A percentile compares a stretch with the other conserved stretches of the same genome.
These are phyloP conservation scores for Mesocricetus auratus DNA, from an alignment of 2,113 vertebrate species.

Conservation along the genomic window DNA sequence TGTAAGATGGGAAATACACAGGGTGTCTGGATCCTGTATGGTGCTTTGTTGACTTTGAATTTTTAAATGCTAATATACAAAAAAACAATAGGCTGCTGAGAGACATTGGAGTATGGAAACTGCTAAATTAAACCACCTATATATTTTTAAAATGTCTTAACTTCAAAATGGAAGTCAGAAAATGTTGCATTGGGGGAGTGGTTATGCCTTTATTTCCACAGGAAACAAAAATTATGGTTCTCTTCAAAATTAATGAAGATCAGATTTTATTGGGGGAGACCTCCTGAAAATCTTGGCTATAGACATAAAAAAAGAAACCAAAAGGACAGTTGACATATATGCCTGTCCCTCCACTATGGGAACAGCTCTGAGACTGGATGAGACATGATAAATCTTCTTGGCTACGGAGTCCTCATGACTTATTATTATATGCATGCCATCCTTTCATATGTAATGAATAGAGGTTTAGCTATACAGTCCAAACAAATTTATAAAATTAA, in stretches of 20 bases:
- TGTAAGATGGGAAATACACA: not conserved
- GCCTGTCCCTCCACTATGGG: not conserved
- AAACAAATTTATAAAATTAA: not conserved
- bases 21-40: not conserved
- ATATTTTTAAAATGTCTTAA: not conserved
- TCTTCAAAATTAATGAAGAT: not conserved
- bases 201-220: not conserved
- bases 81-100: not conserved
- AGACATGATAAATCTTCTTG: not conserved
- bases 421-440: not conserved
- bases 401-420: not conserved
- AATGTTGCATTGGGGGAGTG: not conserved
- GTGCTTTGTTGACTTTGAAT: not conserved
- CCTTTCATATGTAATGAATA: not conserved
- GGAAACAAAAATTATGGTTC: not conserved
- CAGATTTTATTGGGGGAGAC: not conserved
- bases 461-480: not conserved
- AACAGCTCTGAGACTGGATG: not conserved
- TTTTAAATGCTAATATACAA: not conserved
- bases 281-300: not conserved
- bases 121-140: not conserved
- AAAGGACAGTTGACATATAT: not conserved
- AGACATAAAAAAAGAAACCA: not conserved
- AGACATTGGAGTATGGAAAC: not conserved
- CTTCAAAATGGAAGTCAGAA: not conserved